A percentile compares a stretch with the other conserved stretches of the same genome.
Evolutionary conservation across 2,888 invertebrate species (phyloP).

Genomic region (Plagodis dolabraria): DNA sequence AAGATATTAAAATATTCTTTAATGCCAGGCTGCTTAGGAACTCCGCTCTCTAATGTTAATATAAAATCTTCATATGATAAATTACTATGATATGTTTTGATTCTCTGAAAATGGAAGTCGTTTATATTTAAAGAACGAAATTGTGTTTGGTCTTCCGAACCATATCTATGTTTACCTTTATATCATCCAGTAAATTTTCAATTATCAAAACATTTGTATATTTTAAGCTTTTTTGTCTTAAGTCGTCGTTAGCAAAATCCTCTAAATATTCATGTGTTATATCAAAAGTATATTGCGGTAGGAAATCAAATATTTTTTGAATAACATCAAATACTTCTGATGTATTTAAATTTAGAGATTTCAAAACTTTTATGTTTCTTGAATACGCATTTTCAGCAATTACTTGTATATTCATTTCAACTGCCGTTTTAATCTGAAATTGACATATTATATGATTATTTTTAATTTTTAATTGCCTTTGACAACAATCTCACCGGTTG

Average conservation of each 20-base stretch:
- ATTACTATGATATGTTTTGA: slow-evolving; percentile 7
- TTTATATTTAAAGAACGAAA: no score
- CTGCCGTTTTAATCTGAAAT: slow-evolving; percentile 45
- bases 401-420: slow-evolving; percentile 54
- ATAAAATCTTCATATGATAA: slow-evolving; percentile 46
- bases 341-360: slow-evolving; percentile 9
- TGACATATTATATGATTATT: neutral
- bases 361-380: slow-evolving; percentile 28
- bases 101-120: slow-evolving; percentile 19
- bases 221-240: no score
- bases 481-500: no score
- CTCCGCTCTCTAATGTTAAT: slow-evolving; percentile 47
- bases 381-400: slow-evolving; percentile 46
- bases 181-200: slow-evolving; percentile 44
- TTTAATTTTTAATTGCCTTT: neutral
- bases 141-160: no score
- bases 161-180: slow-evolving; percentile 44
- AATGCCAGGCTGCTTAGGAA: slow-evolving; percentile 37
- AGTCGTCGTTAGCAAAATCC: no score
- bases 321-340: slow-evolving; percentile 12
- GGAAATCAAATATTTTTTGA: slow-evolving; percentile 9
- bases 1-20: slow-evolving; percentile 25
- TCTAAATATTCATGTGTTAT: no score
- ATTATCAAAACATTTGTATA: slow-evolving; percentile 45
- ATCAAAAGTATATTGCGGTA: neutral